These are phyloP conservation scores for Tanytarsus gracilentus DNA, from an alignment of 2,888 invertebrate genomes.

Conservation along the genomic window DNA sequence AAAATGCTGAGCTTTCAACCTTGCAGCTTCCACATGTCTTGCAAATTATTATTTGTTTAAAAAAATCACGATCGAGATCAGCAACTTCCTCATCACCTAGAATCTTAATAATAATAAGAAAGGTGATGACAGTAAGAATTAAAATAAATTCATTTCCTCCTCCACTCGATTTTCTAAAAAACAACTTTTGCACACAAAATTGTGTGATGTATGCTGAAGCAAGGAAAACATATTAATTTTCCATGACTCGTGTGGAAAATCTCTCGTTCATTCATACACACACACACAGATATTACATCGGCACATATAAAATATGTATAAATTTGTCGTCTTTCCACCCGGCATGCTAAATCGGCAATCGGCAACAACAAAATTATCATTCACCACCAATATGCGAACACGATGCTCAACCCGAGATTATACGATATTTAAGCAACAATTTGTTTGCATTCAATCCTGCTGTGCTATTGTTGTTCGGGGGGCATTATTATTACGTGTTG, in stretches of 20 bases:
- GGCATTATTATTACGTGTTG: background rate
- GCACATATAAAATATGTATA: slow-evolving; percentile 6
- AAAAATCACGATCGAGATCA: no score
- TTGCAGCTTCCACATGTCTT: background rate
- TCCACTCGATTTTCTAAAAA: background rate
- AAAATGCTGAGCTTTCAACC: background rate
- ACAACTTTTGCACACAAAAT: background rate
- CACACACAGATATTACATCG: background rate
- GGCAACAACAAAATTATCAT: background rate
- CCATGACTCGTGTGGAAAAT: slow-evolving; percentile 18
- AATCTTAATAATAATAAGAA: background rate
- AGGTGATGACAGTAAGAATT: no score
- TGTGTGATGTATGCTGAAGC: background rate
- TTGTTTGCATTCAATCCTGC: slow-evolving; percentile 1
- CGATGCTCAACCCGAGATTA: slow-evolving; percentile 22
- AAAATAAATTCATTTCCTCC: background rate
- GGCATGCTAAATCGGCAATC: background rate
- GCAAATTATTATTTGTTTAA: background rate
- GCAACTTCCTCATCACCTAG: background rate
- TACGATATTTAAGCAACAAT: slow-evolving; percentile 24
- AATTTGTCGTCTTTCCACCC: slow-evolving; percentile 14
- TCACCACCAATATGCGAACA: background rate
- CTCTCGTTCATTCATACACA: no score
- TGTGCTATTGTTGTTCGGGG: background rate
- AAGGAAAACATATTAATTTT: slow-evolving; percentile 16